phyloP scores from a whole-genome alignment of 1,140 invertebrate species.

The Zaprionus capensis region DNA sequence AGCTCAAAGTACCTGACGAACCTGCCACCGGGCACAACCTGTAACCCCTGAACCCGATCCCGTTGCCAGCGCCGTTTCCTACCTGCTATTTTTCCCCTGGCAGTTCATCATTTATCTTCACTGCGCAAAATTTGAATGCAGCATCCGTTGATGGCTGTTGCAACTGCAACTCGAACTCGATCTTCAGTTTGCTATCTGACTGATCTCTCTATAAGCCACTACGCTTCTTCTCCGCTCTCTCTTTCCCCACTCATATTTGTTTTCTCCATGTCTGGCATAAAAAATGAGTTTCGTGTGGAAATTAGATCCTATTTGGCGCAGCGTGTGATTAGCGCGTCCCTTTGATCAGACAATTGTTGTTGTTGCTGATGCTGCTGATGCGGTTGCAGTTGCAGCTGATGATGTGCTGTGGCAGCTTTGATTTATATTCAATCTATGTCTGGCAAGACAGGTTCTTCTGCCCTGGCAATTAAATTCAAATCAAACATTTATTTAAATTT shows the following conservation, averaged over 20 bases:
- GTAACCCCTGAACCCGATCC: background rate
- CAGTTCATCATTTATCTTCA: slow-evolving; percentile 76
- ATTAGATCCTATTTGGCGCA: slow-evolving; percentile 82
- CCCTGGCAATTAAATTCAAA: slow-evolving; percentile 78
- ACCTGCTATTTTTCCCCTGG: slow-evolving; percentile 19
- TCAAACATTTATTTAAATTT: slow-evolving; percentile 83
- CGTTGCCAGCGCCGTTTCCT: slow-evolving; percentile 11
- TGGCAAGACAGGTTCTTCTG: slow-evolving; percentile 31
- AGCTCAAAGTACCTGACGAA: slow-evolving; percentile 49
- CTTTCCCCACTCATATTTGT: slow-evolving; percentile 27
- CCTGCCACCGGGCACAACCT: slow-evolving; percentile 10
- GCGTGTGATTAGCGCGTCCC: slow-evolving; percentile 78
- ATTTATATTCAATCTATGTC: slow-evolving; percentile 75
- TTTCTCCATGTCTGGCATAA: slow-evolving; percentile 37
- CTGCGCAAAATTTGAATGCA: slow-evolving; percentile 80
- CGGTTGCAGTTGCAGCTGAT: slow-evolving; percentile 18
- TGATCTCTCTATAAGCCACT: slow-evolving; percentile 73
- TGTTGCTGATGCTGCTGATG: background rate
- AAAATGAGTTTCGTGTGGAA: slow-evolving; percentile 73
- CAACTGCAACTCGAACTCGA: slow-evolving; percentile 30
- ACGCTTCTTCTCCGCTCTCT: background rate
- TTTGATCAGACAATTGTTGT: slow-evolving; percentile 55
- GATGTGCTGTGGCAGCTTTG: slow-evolving; percentile 59
- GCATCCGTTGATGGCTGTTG: slow-evolving; percentile 40
- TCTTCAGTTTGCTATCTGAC: background rate